A percentile compares a stretch with the other conserved stretches of the same genome.
These are phyloP conservation scores for Limanda limanda DNA, from an alignment of 2,113 vertebrate species.

Conservation along the genomic window DNA sequence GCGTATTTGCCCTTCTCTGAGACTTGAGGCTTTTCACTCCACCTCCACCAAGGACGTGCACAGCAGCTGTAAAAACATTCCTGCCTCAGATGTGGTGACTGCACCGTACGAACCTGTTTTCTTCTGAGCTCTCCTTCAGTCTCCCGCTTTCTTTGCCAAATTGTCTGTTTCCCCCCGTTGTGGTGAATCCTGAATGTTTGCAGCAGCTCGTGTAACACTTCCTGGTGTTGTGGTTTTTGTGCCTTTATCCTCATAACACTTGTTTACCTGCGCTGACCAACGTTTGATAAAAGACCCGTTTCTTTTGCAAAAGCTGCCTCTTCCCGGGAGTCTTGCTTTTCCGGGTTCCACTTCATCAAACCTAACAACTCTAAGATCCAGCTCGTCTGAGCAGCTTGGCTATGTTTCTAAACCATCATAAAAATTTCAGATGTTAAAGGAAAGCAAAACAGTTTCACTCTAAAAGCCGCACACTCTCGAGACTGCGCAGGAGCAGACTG, in stretches of 20 bases:
- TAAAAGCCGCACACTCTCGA: conserved; percentile 31
- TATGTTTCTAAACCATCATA: conserved; percentile 45
- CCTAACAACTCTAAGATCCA: conserved; percentile 11
- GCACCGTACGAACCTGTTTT: too few species aligned
- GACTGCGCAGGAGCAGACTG: conserved; percentile 27
- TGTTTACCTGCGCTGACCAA: conserved; percentile 5
- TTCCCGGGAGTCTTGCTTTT: conserved; percentile 21
- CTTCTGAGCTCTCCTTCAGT: too few species aligned
- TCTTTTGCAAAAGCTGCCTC: conserved; percentile 27
- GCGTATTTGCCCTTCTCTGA: not conserved
- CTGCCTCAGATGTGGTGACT: too few species aligned
- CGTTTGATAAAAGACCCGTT: conserved; percentile 9
- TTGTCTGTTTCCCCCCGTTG: too few species aligned
- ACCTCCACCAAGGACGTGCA: not conserved
- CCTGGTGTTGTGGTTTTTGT: too few species aligned
- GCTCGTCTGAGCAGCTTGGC: conserved; percentile 10
- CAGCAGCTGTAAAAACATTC: too few species aligned
- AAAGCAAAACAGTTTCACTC: conserved; percentile 59
- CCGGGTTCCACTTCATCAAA: conserved; percentile 35
- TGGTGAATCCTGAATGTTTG: too few species aligned
- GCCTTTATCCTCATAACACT: not conserved
- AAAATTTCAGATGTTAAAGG: conserved; percentile 51
- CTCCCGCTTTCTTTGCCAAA: too few species aligned
- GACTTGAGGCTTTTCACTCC: not conserved
- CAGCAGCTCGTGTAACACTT: too few species aligned